Evolutionary conservation across 2,113 vertebrate genomes (phyloP).

Genomic region (Anguilla japonica): DNA sequence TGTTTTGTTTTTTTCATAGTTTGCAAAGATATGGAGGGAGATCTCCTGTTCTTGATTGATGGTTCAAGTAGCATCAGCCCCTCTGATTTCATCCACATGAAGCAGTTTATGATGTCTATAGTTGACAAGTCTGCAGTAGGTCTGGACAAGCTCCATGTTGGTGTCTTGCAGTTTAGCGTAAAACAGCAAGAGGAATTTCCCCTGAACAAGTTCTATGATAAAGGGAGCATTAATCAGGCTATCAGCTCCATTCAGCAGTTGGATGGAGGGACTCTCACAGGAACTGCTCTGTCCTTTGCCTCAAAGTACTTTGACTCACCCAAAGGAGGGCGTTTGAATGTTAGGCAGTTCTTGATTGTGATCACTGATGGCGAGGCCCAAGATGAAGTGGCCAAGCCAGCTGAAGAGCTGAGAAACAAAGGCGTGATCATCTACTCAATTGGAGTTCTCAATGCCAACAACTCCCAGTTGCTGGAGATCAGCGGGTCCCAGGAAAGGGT

Average conservation of each 20-base stretch:
- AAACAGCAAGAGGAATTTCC: constrained; percentile 57
- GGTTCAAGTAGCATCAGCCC: constrained; percentile 73
- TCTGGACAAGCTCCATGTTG: constrained; percentile 66
- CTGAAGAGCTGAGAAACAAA: constrained; percentile 66
- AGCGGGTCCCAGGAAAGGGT: constrained; percentile 62
- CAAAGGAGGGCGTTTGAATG: constrained; percentile 64
- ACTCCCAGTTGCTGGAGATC: constrained; percentile 75
- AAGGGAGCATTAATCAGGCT: constrained; percentile 48
- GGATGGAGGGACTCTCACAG: constrained; percentile 62
- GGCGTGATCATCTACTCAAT: constrained; percentile 74
- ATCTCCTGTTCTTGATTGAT: constrained; percentile 81
- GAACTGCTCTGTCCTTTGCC: constrained; percentile 63
- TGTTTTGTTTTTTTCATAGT: constrained; percentile 50
- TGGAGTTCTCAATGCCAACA: constrained; percentile 67
- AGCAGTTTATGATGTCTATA: constrained; percentile 72
- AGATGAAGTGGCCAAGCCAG: constrained; percentile 66
- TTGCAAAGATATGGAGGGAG: constrained; percentile 72
- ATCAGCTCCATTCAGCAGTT: constrained; percentile 67
- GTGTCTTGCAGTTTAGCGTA: constrained; percentile 78
- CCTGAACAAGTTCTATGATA: constrained; percentile 57
- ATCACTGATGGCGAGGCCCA: constrained; percentile 76
- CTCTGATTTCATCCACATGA: constrained; percentile 72
- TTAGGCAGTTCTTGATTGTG: constrained; percentile 74
- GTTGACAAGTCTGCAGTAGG: constrained; percentile 61
- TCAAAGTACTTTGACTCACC: constrained; percentile 64